Conservation (phyloP, 1,140 invertebrate species). For the Pteromalus puparum region DNA sequence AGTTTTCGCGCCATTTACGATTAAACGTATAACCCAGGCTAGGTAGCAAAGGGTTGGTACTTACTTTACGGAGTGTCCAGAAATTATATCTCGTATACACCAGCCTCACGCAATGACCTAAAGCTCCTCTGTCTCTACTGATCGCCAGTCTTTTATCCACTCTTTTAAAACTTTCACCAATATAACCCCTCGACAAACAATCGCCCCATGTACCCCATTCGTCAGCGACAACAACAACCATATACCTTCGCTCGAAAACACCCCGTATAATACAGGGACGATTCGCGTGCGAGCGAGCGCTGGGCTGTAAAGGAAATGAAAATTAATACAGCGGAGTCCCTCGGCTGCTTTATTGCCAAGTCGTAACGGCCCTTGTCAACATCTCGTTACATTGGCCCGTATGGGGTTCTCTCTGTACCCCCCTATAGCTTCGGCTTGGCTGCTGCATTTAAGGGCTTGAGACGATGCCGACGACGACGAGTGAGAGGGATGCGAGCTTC, state of each 20-base stretch:
- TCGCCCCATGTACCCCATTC: background rate
- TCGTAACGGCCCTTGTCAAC: slow-evolving; percentile 40
- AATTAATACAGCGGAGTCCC: slow-evolving; percentile 39
- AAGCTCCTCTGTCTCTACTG: no score
- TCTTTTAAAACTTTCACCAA: no score
- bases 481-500: background rate
- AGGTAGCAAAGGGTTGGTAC: background rate
- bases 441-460: slow-evolving; percentile 16
- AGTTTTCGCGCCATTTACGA: slow-evolving; percentile 23
- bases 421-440: background rate
- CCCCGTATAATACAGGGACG: background rate
- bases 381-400: slow-evolving; percentile 40
- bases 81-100: background rate
- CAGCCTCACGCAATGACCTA: background rate
- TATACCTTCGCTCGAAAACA: background rate
- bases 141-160: no score
- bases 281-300: background rate
- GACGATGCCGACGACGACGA: background rate
- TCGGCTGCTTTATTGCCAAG: slow-evolving; percentile 38
- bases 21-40: background rate
- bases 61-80: background rate
- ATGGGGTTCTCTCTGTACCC: background rate
- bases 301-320: slow-evolving; percentile 39
- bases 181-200: no score
- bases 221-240: background rate